Base-by-base conservation (phyloP, 1,140 invertebrate genomes). In the Nylanderia fulva region DNA sequence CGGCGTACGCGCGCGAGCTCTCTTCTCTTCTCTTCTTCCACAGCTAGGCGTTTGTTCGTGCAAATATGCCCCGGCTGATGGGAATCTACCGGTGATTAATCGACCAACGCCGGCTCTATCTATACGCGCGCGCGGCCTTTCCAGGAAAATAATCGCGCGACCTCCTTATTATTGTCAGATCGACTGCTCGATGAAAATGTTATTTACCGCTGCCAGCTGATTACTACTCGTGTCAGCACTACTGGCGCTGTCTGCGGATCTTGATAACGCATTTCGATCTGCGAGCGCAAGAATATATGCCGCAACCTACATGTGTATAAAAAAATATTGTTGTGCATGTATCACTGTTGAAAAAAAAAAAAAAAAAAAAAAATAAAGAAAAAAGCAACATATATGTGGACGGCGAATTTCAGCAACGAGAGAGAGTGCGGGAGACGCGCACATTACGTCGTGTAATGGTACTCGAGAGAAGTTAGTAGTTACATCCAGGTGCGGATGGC, bases 91-190 rank as follows among this genome's bases (percentile, higher is more conserved):
- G 36, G 54, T 85, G 86, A 87, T 87, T 74, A 85, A 87, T 87
- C 66, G 56, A 75, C 45, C 36, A 54, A 39, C 36, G 69, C 9
- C 7, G 11, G 39, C 39, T 58, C 42, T 58, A 24, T 75, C 58
- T 60, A 36, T 36, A 33, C 60, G 66, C 56, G n/a, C 45, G 45
- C 60, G 66, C 56, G n/a, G 64, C 27, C 45, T 13, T 79, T 60
- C 83, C 74, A 69, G 36, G 71, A 58, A 61, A 52, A 58, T 85
- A 80, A 85, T 85, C 75, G 76, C 64, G 52, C 84, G 84, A 80
- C 75, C 84, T 85, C 75, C 82, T 86, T 86, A 87, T 87, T 85
- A 79, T 71, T 52, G 83, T 66, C 83, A 72, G 74, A 85, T 79
- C 83, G 74, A 36, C 56, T 48, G 18, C n/a, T 72, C 74, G 83